phyloP scores from a whole-genome alignment of 2,797 vertebrate species.

The Galago senegalensis region DNA sequence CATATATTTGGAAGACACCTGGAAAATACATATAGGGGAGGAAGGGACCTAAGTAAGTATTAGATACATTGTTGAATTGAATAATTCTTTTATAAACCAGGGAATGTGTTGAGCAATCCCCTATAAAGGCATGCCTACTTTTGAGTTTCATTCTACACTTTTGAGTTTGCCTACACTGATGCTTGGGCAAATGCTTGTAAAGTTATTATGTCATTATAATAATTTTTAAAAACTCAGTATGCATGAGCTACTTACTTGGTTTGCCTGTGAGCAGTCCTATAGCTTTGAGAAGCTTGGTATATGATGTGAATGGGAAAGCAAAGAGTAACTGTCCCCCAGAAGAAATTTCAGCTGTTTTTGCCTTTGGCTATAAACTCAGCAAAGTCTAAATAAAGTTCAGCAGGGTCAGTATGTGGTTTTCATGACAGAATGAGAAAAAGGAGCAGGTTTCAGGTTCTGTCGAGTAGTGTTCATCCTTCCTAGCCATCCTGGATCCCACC shows the following conservation, averaged over 20 bases:
- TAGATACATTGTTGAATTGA: slow-evolving; percentile 59
- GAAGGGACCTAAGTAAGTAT: slow-evolving; percentile 6
- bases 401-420: background rate
- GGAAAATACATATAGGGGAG: background rate
- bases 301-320: background rate
- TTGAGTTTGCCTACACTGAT: background rate
- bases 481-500: background rate
- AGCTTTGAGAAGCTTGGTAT: background rate
- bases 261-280: background rate
- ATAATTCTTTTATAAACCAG: background rate
- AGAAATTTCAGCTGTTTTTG: background rate
- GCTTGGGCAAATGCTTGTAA: slow-evolving; percentile 10
- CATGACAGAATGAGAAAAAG: background rate
- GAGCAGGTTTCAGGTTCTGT: background rate
- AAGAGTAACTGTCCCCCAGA: background rate
- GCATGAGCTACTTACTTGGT: background rate
- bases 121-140: background rate
- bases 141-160: too few relatives aligned
- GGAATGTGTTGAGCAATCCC: slow-evolving; percentile 24
- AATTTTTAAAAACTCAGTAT: slow-evolving; percentile 12
- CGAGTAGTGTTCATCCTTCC: background rate
- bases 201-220: background rate
- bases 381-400: slow-evolving; percentile 40
- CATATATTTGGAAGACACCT: background rate
- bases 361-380: background rate